Base-by-base conservation (phyloP, 2,797 vertebrate genomes). In the Sebastolobus alascanus region DNA sequence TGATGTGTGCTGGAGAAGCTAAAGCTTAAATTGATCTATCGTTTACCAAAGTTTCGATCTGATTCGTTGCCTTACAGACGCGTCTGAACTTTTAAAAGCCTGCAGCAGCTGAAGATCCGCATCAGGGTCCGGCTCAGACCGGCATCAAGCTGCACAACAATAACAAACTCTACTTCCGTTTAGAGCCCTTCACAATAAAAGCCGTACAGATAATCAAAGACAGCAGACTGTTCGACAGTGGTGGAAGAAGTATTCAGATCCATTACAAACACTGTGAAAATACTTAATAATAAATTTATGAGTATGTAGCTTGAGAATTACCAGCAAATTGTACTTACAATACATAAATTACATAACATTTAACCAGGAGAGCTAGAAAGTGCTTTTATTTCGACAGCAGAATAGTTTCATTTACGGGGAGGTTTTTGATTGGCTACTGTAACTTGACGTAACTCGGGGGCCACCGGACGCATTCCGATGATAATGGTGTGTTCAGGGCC, bases 41-140 rank as follows among this genome's bases (percentile, higher is more conserved):
- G 9, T 37, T n/a, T 18, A 7, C 4, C 1, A 8, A 38, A 18
- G 6, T 37, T 37, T n/a, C 0, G 13, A 0, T 18, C 1, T 0
- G 0, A 6, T 12, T 14, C 4, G 0, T 86, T 73, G 76, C 68
- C 80, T 82, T 25, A 5, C 3, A 31, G n/a, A 82, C 16, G 37
- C 3, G 68, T 61, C 70, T 5, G 16, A 83, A 88, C 68, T 82
- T 81, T 58, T 20, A 1, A 7, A 82, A 86, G 67, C 54, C 43
- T 63, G 59, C 3, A 65, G 71, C 2, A 64, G 52, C 38, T 46
- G 63, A 68, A 80, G 85, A 90, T 92, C 90, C 88, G 91, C 65
- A 16, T 84, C 79, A 69, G 81, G 5, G 33, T 93, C 89, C 90
- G 89, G 79, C 40, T 89, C 33, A 5, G 18, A 78, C 86, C 91